Evolutionary conservation across 2,113 vertebrate genomes (phyloP).

Genomic region (Alouatta palliata): DNA sequence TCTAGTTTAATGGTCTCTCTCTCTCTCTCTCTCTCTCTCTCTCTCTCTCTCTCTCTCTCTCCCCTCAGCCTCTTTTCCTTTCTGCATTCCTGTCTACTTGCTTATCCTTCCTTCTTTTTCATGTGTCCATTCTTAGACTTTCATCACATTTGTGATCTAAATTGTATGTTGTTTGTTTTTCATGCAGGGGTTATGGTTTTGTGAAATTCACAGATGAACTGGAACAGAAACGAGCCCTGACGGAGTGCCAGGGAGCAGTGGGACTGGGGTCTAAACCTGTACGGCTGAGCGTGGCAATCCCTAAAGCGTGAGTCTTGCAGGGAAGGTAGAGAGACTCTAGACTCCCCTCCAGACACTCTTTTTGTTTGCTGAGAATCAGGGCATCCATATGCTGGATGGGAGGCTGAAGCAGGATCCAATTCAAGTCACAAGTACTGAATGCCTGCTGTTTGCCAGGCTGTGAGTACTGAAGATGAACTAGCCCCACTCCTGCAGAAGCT

Average conservation of each 20-base stretch:
- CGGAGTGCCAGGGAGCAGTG: slow-evolving; percentile 92
- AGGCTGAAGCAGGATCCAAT: not conserved
- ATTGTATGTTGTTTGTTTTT: slow-evolving; percentile 31
- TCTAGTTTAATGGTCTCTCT: not conserved
- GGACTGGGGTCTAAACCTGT: slow-evolving; percentile 93
- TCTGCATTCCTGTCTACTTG: not conserved
- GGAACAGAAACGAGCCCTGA: slow-evolving; percentile 92
- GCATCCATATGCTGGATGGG: not conserved
- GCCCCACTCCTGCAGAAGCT: not conserved
- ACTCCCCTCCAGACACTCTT: not conserved
- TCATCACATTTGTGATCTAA: slow-evolving; percentile 39
- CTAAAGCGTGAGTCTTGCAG: slow-evolving; percentile 90
- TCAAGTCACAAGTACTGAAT: not conserved
- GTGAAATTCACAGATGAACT: slow-evolving; percentile 95
- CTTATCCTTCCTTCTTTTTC: not conserved
- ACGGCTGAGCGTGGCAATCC: slow-evolving; percentile 93
- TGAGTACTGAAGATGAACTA: not conserved
- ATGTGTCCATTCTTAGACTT: not conserved
- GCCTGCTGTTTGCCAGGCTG: not conserved
- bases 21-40: not conserved
- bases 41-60: not conserved
- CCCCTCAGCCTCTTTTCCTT: not conserved
- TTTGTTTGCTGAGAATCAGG: not conserved
- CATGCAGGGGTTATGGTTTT: slow-evolving; percentile 94
- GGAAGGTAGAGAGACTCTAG: not conserved